Conservation (phyloP, 2,113 vertebrate genomes). For the Lasiurus cinereus region DNA sequence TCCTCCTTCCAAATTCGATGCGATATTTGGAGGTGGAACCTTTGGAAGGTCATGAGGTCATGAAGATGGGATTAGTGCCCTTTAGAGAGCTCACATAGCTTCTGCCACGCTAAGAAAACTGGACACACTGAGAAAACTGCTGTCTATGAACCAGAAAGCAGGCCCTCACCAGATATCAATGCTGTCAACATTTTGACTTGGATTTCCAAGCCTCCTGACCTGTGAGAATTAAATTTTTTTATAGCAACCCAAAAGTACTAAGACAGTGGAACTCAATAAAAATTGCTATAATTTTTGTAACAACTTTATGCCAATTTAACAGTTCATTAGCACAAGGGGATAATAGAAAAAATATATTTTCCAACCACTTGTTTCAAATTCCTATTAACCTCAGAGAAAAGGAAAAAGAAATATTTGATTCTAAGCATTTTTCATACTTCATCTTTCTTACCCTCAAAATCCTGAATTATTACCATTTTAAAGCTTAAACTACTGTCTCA, state of each 20-base stretch:
- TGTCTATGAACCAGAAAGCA: not conserved
- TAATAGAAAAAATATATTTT: not conserved
- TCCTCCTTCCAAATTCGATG: not conserved
- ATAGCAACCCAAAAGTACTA: not conserved
- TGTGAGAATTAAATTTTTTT: not conserved
- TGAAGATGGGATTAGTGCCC: not conserved
- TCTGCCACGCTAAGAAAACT: not conserved
- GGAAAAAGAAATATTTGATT: not conserved
- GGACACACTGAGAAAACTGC: not conserved
- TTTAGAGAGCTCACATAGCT: not conserved
- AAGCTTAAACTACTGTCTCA: not conserved
- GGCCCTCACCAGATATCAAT: not conserved
- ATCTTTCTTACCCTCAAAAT: slow-evolving; percentile 27
- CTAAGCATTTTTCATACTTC: not conserved
- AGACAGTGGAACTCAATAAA: not conserved
- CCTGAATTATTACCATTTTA: not conserved
- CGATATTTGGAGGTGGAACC: not conserved
- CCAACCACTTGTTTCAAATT: slow-evolving; percentile 14
- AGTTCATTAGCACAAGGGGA: not conserved
- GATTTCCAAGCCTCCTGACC: not conserved
- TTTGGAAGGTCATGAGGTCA: not conserved
- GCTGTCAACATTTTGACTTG: not conserved
- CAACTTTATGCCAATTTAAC: not conserved
- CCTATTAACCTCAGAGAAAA: not conserved
- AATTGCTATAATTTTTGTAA: not conserved